Percentiles rank a stretch among this genome's conserved stretches.
Conservation (phyloP, 1,140 invertebrate species). For the Cecropterus lyciades region DNA sequence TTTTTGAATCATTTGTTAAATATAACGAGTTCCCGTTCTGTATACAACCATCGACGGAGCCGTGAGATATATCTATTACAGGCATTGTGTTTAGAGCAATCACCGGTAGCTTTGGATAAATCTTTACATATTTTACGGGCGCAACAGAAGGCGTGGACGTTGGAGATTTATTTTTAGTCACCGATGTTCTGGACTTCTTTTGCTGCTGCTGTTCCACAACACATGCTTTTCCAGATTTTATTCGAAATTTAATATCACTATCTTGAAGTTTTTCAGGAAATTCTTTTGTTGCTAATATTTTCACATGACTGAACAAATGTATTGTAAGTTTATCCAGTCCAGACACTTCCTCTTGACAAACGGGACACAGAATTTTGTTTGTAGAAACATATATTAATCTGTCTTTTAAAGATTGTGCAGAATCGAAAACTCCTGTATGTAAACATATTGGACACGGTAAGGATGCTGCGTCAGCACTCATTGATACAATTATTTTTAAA, state of each 20-base stretch:
- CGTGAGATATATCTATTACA: conserved; percentile 66
- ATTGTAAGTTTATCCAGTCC: conserved; percentile 94
- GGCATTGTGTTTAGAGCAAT: conserved; percentile 72
- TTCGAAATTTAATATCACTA: conserved; percentile 37
- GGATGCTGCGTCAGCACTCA: conserved; percentile 85
- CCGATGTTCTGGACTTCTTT: conserved; percentile 55
- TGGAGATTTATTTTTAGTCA: conserved; percentile 70
- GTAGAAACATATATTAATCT: conserved; percentile 90
- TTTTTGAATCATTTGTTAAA: conserved; percentile 57
- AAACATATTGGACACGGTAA: conserved; percentile 91
- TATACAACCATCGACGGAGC: conserved; percentile 41
- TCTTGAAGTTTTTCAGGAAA: conserved; percentile 38
- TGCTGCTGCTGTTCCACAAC: conserved; percentile 40
- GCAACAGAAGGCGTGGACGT: conserved; percentile 44
- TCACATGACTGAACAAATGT: conserved; percentile 90
- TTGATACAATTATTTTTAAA: conserved; percentile 43
- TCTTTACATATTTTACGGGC: conserved; percentile 77
- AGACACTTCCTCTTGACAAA: conserved; percentile 89
- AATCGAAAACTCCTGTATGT: conserved; percentile 88
- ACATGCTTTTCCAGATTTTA: conserved; percentile 42
- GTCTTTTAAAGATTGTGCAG: conserved; percentile 88
- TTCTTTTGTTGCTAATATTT: conserved; percentile 50
- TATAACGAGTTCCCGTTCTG: conserved; percentile 45
- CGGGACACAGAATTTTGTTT: conserved; percentile 89
- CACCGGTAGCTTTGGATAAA: conserved; percentile 74